phyloP scores from a whole-genome alignment of 2,888 invertebrate genomes.

The Vandiemenella viatica region DNA sequence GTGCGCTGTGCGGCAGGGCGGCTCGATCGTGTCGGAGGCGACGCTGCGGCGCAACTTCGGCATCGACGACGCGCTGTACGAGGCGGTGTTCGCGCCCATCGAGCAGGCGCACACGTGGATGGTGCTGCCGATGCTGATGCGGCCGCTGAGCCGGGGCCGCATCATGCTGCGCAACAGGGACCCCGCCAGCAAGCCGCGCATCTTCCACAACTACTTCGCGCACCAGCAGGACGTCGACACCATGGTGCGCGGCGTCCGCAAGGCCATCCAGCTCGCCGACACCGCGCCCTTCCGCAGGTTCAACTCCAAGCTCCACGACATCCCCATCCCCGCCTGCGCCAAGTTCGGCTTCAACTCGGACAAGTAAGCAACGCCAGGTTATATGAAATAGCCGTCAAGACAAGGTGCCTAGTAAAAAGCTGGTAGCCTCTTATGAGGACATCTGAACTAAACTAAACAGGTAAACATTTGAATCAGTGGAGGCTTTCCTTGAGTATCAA shows the following conservation, averaged over 20 bases:
- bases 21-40: constrained; percentile 36
- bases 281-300: constrained; percentile 38
- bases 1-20: too few relatives aligned
- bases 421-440: too few relatives aligned
- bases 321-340: constrained; percentile 40
- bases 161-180: constrained; percentile 49
- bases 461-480: too few relatives aligned
- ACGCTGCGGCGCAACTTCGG: constrained; percentile 26
- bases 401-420: too few relatives aligned
- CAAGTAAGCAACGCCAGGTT: constrained; percentile 44
- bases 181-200: constrained; percentile 51
- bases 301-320: constrained; percentile 38
- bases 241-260: constrained; percentile 36
- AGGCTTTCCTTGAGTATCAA: too few relatives aligned
- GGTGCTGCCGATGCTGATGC: constrained; percentile 52
- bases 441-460: too few relatives aligned
- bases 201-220: constrained; percentile 67
- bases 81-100: constrained; percentile 30
- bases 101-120: constrained; percentile 27
- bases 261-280: constrained; percentile 31
- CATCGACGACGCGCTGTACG: constrained; percentile 27
- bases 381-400: too few relatives aligned
- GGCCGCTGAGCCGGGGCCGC: constrained; percentile 55
- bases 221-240: constrained; percentile 31
- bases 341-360: constrained; percentile 44